Evolutionary conservation across 2,113 vertebrate species (phyloP).

Genomic region (Eidolon helvum): DNA sequence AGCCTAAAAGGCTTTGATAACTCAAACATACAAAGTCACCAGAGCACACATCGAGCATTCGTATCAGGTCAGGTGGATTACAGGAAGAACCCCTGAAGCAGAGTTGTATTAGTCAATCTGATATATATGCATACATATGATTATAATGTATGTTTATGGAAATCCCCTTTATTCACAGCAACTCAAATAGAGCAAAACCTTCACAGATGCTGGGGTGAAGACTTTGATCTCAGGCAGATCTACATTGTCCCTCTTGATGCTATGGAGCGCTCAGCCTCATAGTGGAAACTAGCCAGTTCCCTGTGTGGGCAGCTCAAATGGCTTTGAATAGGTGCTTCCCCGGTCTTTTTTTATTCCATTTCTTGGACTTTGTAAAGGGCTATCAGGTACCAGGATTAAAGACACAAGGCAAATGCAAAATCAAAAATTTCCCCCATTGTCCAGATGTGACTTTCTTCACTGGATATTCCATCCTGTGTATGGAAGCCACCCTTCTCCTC

Average conservation of each 20-base stretch:
- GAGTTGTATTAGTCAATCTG: constrained; percentile 56
- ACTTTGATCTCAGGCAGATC: constrained; percentile 27
- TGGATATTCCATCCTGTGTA: neutral
- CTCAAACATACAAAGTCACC: neutral
- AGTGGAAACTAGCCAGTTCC: neutral
- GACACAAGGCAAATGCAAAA: neutral
- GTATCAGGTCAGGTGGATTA: neutral
- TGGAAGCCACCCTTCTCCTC: neutral
- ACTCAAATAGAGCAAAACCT: constrained; percentile 56
- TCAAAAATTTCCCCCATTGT: neutral
- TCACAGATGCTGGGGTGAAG: constrained; percentile 52
- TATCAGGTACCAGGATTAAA: neutral
- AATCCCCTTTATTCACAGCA: constrained; percentile 56
- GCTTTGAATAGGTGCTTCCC: constrained; percentile 45
- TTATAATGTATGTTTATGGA: constrained; percentile 36
- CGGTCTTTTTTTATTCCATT: constrained; percentile 50
- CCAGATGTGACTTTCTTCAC: constrained; percentile 10
- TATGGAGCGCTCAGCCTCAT: neutral
- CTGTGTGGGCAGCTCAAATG: neutral
- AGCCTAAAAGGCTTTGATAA: neutral
- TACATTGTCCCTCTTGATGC: neutral
- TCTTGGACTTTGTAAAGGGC: constrained; percentile 4
- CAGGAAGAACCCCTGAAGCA: neutral
- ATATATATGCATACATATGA: neutral
- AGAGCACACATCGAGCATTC: neutral